Percentiles rank a stretch among this genome's conserved stretches.
Conservation (phyloP, 1,140 invertebrate genomes). For the Heliconius eleuchia region DNA sequence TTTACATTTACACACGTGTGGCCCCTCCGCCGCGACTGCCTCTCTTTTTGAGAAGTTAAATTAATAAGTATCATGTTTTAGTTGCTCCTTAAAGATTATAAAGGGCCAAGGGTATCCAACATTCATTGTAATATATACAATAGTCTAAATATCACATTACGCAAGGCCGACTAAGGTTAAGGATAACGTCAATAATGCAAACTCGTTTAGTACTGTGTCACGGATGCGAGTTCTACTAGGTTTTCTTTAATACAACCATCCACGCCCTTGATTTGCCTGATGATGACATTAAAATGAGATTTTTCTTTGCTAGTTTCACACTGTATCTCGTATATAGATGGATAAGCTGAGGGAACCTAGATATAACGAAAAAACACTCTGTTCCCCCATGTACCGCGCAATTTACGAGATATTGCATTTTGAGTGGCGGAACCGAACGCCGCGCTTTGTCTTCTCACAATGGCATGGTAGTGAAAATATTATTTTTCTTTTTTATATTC, state of each 20-base stretch:
- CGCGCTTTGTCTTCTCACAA: no score
- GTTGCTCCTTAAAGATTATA: not conserved
- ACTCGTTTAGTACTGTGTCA: conserved; percentile 14
- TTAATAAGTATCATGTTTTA: not conserved
- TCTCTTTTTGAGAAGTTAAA: not conserved
- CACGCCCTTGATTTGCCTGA: not conserved
- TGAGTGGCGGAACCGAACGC: no score
- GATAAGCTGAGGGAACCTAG: no score
- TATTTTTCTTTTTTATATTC: no score
- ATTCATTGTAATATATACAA: not conserved
- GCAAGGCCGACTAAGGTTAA: conserved; percentile 16
- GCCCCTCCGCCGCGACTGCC: no score
- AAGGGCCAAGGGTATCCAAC: not conserved
- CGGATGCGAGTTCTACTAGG: not conserved
- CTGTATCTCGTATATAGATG: no score
- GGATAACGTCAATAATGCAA: conserved; percentile 15
- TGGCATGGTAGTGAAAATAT: no score
- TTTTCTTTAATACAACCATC: not conserved
- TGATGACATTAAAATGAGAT: not conserved
- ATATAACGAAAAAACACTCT: no score
- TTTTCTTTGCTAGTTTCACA: not conserved
- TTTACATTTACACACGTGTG: no score
- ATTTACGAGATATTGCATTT: no score
- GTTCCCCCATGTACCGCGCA: no score
- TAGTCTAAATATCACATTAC: conserved; percentile 15